Base-by-base conservation (phyloP, 2,113 vertebrate species). In the Empidonax traillii region DNA sequence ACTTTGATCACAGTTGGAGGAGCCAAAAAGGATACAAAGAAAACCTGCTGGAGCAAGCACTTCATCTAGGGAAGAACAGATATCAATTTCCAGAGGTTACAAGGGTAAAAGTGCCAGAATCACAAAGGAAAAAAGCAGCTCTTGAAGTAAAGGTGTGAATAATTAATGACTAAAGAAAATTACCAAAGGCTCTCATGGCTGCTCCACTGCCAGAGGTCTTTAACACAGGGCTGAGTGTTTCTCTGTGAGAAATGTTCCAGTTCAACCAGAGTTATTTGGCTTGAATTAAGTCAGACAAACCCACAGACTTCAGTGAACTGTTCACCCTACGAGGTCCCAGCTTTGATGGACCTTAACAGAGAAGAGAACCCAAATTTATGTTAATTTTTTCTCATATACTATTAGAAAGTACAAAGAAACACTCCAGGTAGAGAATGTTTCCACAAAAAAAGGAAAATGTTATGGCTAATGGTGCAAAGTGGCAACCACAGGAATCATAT, bases 361-460 rank as follows among this genome's bases (percentile, higher is more conserved):
- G 47, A 55, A 22, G 12, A 27, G 41, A 52, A 6, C 0, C 0
- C n/a, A 28, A 6, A 39, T 22, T 12, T 21, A 31, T 13, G 8
- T 5, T 22, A 0, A 7, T 33, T 21, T 1, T 55, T 37, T 22
- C 24, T 16, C 23, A 76, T 5, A 5, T 2, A 0, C 14, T 30
- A 1, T 31, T 33, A 10, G 19, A n/a, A 58, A 59, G 7, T 0
- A 18, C 8, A 35, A 12, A 35, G n/a, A 52, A 87, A 39, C 23
- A 0, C 28, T 13, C 5, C 49, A 44, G 30, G 21, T 3, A 6
- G 2, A 9, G 8, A 14, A 12, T 3, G 37, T 31, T 53, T 31
- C 69, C 37, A 51, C 14, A 39, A 3, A n/a, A 53, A 23, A 4
- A 4, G 14, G 24, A 52, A 52, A 28, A 8, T 2, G 12, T 12